These are phyloP conservation scores for Octonoba sinensis DNA, from an alignment of 2,888 invertebrate genomes.

Conservation along the genomic window DNA sequence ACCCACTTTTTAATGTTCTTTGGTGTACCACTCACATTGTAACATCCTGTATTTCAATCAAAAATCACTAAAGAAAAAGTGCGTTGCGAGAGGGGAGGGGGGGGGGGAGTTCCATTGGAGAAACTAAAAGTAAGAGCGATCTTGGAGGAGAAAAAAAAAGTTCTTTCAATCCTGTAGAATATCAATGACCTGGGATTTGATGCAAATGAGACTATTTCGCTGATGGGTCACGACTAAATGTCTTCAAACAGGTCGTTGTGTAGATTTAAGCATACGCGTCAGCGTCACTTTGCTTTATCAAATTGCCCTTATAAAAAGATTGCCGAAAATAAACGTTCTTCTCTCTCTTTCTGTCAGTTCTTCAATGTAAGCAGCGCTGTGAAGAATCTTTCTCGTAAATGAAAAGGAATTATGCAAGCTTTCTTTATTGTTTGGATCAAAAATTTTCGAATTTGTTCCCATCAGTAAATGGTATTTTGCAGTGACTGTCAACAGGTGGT, in stretches of 20 bases:
- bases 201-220: constrained; percentile 52
- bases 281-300: constrained; percentile 35
- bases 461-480: no score
- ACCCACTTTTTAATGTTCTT: no score
- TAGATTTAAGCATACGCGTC: constrained; percentile 40
- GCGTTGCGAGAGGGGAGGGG: not conserved
- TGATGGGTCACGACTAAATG: constrained; percentile 47
- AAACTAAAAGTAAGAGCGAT: not conserved
- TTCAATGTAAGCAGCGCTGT: constrained; percentile 17
- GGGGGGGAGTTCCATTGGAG: not conserved
- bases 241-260: constrained; percentile 45
- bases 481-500: no score
- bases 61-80: not conserved
- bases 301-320: constrained; percentile 33
- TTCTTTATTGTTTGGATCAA: no score
- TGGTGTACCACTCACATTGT: constrained; percentile 6
- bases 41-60: constrained; percentile 39
- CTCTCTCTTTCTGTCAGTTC: no score
- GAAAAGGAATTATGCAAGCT: not conserved
- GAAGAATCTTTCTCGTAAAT: not conserved
- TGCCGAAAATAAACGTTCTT: no score
- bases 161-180: constrained; percentile 20
- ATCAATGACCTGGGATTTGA: constrained; percentile 30
- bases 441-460: no score
- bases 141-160: no score